These are phyloP conservation scores for Aegypius monachus DNA, from an alignment of 2,113 vertebrate species.

Conservation along the genomic window DNA sequence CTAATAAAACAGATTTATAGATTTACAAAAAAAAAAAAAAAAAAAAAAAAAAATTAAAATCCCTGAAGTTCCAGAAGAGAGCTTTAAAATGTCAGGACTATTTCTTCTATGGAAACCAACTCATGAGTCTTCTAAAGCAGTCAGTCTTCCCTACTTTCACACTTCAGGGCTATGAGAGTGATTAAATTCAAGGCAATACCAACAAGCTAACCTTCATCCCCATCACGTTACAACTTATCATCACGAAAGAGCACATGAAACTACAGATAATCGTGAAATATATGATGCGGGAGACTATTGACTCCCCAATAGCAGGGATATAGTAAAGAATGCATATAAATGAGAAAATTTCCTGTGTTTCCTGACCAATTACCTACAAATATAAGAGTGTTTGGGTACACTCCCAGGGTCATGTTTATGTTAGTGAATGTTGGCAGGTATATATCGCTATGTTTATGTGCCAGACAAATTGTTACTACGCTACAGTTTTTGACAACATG, in stretches of 20 bases:
- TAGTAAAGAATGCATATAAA: background rate
- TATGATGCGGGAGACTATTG: background rate
- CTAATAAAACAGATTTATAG: background rate
- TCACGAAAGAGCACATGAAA: background rate
- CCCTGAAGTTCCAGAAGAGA: background rate
- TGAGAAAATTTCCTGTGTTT: background rate
- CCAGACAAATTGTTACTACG: background rate
- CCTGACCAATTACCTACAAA: background rate
- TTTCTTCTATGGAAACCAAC: background rate
- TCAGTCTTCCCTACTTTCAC: background rate
- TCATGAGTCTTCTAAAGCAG: background rate
- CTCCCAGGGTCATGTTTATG: background rate
- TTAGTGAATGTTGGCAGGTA: background rate
- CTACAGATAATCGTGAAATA: background rate
- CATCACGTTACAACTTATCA: background rate
- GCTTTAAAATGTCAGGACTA: background rate
- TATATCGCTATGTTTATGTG: background rate
- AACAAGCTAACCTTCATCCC: background rate
- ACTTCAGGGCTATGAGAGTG: background rate
- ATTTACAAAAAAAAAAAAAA: background rate
- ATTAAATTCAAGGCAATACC: background rate
- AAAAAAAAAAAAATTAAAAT: background rate
- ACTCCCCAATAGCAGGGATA: background rate
- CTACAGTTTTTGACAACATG: background rate
- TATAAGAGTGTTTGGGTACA: background rate